phyloP scores from a whole-genome alignment of 2,797 vertebrate species.

The Mus spretus region DNA sequence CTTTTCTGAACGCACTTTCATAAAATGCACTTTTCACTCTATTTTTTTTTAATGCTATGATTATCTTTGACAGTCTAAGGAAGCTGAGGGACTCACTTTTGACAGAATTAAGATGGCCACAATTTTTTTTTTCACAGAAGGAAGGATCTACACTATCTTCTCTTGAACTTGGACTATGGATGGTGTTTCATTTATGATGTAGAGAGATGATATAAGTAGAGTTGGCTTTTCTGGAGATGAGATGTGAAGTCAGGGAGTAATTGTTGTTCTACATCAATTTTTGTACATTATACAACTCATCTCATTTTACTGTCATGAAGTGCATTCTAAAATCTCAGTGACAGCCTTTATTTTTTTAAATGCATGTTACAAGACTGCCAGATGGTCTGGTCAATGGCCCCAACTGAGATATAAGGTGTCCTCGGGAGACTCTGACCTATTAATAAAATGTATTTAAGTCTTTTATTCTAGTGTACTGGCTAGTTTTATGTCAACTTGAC shows the following conservation, averaged over 20 bases:
- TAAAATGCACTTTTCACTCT: not conserved
- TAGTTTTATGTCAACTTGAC: not conserved
- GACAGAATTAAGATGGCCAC: not conserved
- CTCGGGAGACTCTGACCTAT: not conserved
- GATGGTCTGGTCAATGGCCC: not conserved
- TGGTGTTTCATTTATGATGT: not conserved
- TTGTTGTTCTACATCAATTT: not conserved
- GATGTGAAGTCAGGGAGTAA: not conserved
- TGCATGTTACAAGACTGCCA: not conserved
- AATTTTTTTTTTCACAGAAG: not conserved
- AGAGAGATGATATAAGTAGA: not conserved
- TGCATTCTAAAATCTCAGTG: not conserved
- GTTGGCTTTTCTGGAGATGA: not conserved
- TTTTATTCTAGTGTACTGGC: not conserved
- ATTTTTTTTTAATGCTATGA: not conserved
- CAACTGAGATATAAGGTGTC: not conserved
- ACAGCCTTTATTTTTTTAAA: not conserved
- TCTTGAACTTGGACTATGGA: not conserved
- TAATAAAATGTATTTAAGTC: not conserved
- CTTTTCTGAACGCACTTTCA: not conserved
- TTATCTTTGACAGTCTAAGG: not conserved
- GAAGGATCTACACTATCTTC: not conserved
- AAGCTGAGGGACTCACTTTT: not conserved
- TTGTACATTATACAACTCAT: not conserved
- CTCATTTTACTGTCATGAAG: not conserved